Conservation (phyloP, 53 echinoderm and acorn worm species). For the Holothuria leucospilota region DNA sequence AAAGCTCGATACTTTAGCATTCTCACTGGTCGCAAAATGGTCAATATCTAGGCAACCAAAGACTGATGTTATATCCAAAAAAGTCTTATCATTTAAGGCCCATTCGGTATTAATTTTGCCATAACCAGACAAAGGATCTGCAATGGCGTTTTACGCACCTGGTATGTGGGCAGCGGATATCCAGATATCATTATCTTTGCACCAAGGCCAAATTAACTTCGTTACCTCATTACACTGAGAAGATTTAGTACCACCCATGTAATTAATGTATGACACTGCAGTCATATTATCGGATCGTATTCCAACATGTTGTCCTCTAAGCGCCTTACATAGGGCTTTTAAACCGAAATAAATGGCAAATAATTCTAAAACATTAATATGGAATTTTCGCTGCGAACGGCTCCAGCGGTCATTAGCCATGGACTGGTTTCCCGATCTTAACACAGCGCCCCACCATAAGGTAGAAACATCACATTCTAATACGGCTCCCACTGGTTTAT, state of each 20-base stretch:
- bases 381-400: slow-evolving; percentile 1
- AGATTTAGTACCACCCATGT: slow-evolving; percentile 53
- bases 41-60: slow-evolving; percentile 36
- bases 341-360: slow-evolving; percentile 59
- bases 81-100: slow-evolving; percentile 24
- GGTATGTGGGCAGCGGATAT: slow-evolving; percentile 54
- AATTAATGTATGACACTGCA: slow-evolving; percentile 57
- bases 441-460: slow-evolving; percentile 56
- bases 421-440: slow-evolving; percentile 1
- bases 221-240: slow-evolving; percentile 41
- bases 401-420: slow-evolving; percentile 49
- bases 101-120: slow-evolving; percentile 54
- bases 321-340: slow-evolving; percentile 34
- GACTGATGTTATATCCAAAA: neutral
- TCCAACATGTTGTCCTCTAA: slow-evolving; percentile 40
- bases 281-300: slow-evolving; percentile 59
- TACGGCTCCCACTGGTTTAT: slow-evolving; percentile 10
- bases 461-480: slow-evolving; percentile 53
- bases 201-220: slow-evolving; percentile 53
- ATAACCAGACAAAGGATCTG: slow-evolving; percentile 37
- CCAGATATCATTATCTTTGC: slow-evolving; percentile 45
- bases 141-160: slow-evolving; percentile 44
- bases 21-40: slow-evolving; percentile 47
- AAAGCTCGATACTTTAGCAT: slow-evolving; percentile 47
- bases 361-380: slow-evolving; percentile 65